Conservation (phyloP, 2,797 vertebrate species). For the Ispidina picta region DNA sequence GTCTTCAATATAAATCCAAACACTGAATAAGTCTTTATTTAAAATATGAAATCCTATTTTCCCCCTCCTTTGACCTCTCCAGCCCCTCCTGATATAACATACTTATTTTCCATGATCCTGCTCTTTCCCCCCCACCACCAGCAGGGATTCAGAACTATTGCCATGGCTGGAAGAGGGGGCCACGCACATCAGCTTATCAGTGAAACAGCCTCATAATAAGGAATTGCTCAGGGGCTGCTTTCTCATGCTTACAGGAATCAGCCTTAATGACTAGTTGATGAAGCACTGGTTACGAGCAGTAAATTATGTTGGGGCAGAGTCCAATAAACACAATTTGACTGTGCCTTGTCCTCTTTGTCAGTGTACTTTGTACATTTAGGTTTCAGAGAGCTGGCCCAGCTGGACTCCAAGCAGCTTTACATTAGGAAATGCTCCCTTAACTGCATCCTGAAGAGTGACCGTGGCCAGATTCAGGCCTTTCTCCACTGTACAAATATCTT, state of each 20-base stretch:
- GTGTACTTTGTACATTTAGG: background rate
- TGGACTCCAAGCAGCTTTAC: background rate
- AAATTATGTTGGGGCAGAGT: background rate
- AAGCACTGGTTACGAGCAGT: background rate
- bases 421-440: background rate
- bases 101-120: background rate
- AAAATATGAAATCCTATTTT: background rate
- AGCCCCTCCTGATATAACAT: background rate
- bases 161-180: background rate
- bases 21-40: background rate
- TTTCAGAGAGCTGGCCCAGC: background rate
- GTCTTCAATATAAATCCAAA: background rate
- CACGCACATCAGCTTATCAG: background rate
- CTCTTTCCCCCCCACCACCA: background rate
- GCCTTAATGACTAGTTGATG: background rate
- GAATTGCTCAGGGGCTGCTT: background rate
- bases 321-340: background rate
- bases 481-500: background rate
- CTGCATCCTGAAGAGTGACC: background rate
- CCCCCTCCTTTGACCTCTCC: background rate
- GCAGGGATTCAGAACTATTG: background rate
- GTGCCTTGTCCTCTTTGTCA: background rate
- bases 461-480: background rate
- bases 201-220: background rate
- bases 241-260: background rate